Conservation (phyloP, 2,113 vertebrate genomes). For the Crotophaga sulcirostris region DNA sequence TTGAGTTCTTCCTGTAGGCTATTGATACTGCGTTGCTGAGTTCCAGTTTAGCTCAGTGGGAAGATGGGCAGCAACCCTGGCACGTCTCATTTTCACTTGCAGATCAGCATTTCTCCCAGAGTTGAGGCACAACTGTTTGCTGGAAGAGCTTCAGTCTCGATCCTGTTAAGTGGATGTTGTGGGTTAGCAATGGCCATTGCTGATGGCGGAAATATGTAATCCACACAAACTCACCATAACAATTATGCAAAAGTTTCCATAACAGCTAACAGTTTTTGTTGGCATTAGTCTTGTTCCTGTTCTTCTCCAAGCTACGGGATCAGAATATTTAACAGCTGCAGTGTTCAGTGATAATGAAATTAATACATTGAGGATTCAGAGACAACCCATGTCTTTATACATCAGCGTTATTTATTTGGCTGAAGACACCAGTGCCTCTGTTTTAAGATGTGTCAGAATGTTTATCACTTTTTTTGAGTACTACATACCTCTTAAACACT, state of each 20-base stretch:
- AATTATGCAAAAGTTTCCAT: not conserved
- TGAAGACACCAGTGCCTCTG: not conserved
- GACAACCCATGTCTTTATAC: not conserved
- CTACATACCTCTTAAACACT: not conserved
- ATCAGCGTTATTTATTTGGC: conserved; percentile 17
- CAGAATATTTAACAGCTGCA: not conserved
- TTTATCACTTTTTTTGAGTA: not conserved
- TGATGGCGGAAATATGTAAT: not conserved
- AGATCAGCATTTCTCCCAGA: not conserved
- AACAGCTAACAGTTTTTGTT: not conserved
- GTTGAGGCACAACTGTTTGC: not conserved
- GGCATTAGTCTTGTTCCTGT: not conserved
- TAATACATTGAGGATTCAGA: not conserved
- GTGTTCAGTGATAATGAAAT: not conserved
- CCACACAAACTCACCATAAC: not conserved
- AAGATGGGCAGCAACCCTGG: not conserved
- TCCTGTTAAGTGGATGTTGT: not conserved
- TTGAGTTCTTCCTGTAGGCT: not conserved
- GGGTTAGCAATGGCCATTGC: not conserved
- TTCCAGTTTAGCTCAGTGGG: not conserved
- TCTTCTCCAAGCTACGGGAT: not conserved
- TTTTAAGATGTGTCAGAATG: conserved; percentile 16
- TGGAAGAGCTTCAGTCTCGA: not conserved
- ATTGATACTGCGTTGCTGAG: accelerated
- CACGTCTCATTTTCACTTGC: not conserved